These are phyloP conservation scores for Spicauda simplicius DNA, from an alignment of 2,888 invertebrate genomes.

Conservation along the genomic window DNA sequence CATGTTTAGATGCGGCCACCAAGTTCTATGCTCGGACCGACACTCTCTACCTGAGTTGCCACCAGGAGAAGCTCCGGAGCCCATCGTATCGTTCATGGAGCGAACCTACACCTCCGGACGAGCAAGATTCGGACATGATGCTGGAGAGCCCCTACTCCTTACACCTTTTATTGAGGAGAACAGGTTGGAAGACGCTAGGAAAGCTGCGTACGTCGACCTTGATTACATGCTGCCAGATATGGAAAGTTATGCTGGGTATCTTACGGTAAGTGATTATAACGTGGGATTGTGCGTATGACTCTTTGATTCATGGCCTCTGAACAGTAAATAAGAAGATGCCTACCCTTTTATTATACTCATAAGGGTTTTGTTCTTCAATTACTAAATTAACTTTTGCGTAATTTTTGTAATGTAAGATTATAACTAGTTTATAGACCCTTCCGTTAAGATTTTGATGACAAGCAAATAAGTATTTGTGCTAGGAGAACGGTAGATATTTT, in stretches of 20 bases:
- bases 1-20: conserved; percentile 54
- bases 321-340: too few species aligned
- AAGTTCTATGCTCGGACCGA: conserved; percentile 51
- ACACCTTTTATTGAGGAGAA: conserved; percentile 83
- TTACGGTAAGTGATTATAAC: conserved; percentile 58
- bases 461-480: too few species aligned
- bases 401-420: too few species aligned
- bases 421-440: too few species aligned
- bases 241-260: conserved; percentile 78
- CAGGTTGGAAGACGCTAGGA: conserved; percentile 76
- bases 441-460: too few species aligned
- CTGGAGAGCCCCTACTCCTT: conserved; percentile 82
- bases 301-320: too few species aligned
- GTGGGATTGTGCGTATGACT: too few species aligned
- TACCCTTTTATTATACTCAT: too few species aligned
- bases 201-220: conserved; percentile 71
- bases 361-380: too few species aligned
- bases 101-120: conserved; percentile 62
- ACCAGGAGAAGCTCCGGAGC: conserved; percentile 76
- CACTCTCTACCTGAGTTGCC: conserved; percentile 68
- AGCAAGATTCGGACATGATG: conserved; percentile 55
- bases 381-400: too few species aligned
- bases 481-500: too few species aligned
- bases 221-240: conserved; percentile 72
- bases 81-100: conserved; percentile 75